Evolutionary conservation across 30 jellyfish, hydroid and myxozoan species (phyloP).

Genomic region (Calvadosia cruxmelitensis): DNA sequence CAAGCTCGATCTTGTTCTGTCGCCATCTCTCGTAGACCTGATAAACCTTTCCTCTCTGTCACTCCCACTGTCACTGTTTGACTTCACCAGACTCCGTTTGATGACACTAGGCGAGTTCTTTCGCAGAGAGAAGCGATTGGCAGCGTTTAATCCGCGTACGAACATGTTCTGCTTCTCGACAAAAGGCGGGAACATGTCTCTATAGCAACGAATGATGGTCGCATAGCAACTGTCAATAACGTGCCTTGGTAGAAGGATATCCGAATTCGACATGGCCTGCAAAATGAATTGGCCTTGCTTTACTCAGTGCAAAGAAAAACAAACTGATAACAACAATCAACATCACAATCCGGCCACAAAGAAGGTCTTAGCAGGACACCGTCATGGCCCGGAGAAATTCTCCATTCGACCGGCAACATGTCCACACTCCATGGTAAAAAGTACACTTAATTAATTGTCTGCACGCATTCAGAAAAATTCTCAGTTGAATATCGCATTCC

Average conservation of each 20-base stretch:
- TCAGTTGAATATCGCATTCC: no score
- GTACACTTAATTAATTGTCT: no score
- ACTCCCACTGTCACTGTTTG: neutral
- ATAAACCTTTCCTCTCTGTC: neutral
- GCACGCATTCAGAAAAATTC: no score
- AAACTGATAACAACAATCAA: no score
- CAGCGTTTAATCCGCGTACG: neutral
- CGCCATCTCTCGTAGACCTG: neutral
- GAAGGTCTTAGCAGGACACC: no score
- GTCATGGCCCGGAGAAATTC: no score
- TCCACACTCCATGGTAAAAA: no score
- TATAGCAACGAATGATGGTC: constrained; percentile 41
- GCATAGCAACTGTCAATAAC: constrained; percentile 55
- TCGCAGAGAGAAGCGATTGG: neutral
- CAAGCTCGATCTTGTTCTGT: neutral
- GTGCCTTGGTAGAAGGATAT: constrained; percentile 40
- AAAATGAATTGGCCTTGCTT: no score
- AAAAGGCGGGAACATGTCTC: constrained; percentile 48
- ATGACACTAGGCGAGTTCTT: neutral
- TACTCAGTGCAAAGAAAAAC: no score
- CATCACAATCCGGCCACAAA: no score
- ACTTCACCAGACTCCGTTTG: neutral
- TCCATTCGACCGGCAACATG: no score
- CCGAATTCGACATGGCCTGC: constrained; percentile 28
- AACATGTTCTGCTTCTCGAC: constrained; percentile 26